A percentile compares a stretch with the other conserved stretches of the same genome.
Evolutionary conservation across 2,113 vertebrate species (phyloP).

Genomic region (Psittacus erithacus): DNA sequence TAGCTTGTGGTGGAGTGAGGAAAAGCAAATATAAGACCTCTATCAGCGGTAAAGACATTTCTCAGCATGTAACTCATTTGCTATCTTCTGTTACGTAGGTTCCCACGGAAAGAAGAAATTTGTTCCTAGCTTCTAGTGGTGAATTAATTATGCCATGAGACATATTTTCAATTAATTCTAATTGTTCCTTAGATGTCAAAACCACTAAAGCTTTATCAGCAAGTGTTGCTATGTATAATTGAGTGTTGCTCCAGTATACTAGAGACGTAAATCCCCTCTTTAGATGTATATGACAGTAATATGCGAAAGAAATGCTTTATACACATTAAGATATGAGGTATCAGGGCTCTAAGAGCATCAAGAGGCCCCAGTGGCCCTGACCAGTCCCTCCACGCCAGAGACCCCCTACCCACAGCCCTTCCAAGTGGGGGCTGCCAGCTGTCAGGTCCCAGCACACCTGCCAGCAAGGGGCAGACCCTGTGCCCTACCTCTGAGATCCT

Average conservation of each 20-base stretch:
- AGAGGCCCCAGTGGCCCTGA: background rate
- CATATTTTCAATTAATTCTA: background rate
- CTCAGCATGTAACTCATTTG: background rate
- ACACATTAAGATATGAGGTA: background rate
- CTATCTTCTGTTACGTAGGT: background rate
- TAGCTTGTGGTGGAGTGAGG: background rate
- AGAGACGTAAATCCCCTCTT: background rate
- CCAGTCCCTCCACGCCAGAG: accelerated
- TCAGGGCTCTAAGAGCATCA: background rate
- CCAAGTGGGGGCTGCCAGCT: accelerated
- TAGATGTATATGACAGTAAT: background rate
- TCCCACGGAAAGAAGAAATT: background rate
- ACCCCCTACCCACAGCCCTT: background rate
- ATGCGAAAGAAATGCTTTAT: background rate
- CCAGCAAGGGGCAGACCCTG: background rate
- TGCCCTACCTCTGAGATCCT: background rate
- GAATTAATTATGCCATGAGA: background rate
- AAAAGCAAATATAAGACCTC: background rate
- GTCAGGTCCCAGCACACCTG: accelerated
- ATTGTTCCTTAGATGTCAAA: background rate
- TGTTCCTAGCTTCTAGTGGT: background rate
- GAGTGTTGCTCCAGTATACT: background rate
- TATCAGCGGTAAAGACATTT: background rate
- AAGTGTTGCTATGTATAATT: background rate
- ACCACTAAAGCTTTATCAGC: background rate